Conservation (phyloP, 64 coral and sea anemone species). For the Actinia tenebrosa region DNA sequence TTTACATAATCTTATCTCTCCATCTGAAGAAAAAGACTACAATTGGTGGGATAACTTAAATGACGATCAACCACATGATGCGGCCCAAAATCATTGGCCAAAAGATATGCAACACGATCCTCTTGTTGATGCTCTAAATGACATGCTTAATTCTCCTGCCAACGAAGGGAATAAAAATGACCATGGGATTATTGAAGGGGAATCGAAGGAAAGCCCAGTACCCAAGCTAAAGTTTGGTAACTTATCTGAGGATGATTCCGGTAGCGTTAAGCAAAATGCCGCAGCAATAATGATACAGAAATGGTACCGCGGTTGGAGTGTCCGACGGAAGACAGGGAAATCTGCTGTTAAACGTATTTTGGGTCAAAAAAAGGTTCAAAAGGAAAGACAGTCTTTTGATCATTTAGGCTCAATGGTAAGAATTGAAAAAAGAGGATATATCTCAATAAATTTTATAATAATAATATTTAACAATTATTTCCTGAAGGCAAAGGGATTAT, state of each 20-base stretch:
- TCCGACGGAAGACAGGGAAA: slow-evolving; percentile 29
- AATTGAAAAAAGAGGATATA: background rate
- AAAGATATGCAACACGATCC: background rate
- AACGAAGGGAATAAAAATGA: background rate
- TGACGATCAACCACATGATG: background rate
- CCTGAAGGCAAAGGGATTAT: background rate
- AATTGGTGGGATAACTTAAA: slow-evolving; percentile 44
- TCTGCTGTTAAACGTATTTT: slow-evolving; percentile 59
- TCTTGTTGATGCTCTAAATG: slow-evolving; percentile 36
- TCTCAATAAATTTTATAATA: background rate
- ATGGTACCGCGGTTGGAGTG: slow-evolving; percentile 76
- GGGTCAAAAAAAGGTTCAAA: slow-evolving; percentile 57
- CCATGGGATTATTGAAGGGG: background rate
- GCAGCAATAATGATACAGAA: slow-evolving; percentile 81
- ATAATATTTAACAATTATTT: no score
- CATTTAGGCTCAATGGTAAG: background rate
- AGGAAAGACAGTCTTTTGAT: slow-evolving; percentile 12
- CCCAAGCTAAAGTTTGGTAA: slow-evolving; percentile 50
- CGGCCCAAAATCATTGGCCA: background rate
- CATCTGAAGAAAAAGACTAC: slow-evolving; percentile 40
- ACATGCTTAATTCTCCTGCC: slow-evolving; percentile 14
- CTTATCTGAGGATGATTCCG: slow-evolving; percentile 24
- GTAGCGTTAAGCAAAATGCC: background rate
- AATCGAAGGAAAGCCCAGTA: slow-evolving; percentile 18
- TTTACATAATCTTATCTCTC: slow-evolving; percentile 55